These are phyloP conservation scores for Heteropelma amictum DNA, from an alignment of 2,888 invertebrate genomes.

Conservation along the genomic window DNA sequence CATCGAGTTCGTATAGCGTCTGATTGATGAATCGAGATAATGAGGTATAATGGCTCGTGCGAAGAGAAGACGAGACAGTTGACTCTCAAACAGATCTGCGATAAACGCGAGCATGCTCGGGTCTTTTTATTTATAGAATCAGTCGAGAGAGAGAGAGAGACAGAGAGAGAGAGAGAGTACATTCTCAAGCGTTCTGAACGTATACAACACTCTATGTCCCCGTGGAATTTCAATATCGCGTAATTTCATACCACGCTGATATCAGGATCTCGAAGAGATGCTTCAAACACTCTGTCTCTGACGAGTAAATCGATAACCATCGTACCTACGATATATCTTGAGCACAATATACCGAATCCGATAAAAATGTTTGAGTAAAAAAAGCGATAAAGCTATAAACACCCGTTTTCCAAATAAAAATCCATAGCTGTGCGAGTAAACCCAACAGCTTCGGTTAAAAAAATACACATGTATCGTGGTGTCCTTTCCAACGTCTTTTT, in stretches of 20 bases:
- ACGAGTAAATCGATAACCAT: no score
- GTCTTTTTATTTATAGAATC: slow-evolving; percentile 5
- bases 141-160: slow-evolving; percentile 1
- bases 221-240: slow-evolving; percentile 51
- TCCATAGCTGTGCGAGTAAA: no score
- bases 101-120: slow-evolving; percentile 20
- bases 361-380: no score
- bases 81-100: slow-evolving; percentile 8
- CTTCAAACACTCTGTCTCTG: no score
- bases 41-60: slow-evolving; percentile 16
- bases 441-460: no score
- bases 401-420: no score
- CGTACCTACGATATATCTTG: no score
- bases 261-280: slow-evolving; percentile 10
- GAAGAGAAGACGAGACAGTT: not conserved
- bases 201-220: slow-evolving; percentile 47
- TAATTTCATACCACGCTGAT: slow-evolving; percentile 40
- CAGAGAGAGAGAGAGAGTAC: slow-evolving; percentile 7
- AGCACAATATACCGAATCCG: no score
- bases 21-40: slow-evolving; percentile 43
- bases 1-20: not conserved
- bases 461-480: no score
- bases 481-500: no score
- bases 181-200: slow-evolving; percentile 41
- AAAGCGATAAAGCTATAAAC: no score